phyloP scores from a whole-genome alignment of 2,797 vertebrate genomes.

The Schizopygopsis pylzovi region DNA sequence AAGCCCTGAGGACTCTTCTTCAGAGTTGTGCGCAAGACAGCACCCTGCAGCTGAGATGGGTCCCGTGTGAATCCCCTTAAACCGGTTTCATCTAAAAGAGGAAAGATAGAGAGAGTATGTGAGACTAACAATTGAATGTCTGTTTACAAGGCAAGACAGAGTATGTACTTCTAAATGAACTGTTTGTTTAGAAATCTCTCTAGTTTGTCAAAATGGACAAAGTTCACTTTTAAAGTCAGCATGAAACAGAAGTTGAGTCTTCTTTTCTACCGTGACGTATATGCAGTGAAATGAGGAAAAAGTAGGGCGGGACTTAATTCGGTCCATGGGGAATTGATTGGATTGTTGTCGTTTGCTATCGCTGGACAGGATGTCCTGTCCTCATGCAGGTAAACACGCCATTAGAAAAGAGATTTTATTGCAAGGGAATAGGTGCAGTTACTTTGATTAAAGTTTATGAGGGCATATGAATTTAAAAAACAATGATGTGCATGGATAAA shows the following conservation, averaged over 20 bases:
- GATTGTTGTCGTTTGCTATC: neutral
- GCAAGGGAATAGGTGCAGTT: neutral
- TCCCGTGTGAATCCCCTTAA: slow-evolving; percentile 87
- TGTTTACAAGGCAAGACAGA: neutral
- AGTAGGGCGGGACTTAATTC: neutral
- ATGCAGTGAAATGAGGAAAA: neutral
- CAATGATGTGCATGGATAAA: neutral
- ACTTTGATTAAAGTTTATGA: neutral
- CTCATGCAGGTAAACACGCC: neutral
- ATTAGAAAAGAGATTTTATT: neutral
- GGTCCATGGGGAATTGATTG: neutral
- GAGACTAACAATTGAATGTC: neutral
- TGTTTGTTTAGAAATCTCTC: neutral
- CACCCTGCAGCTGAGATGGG: slow-evolving; percentile 89
- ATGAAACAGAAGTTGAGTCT: neutral
- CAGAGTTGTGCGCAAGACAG: slow-evolving; percentile 85
- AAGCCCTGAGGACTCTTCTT: slow-evolving; percentile 94
- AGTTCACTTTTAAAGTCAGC: neutral
- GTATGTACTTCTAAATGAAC: neutral
- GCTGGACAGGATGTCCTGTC: neutral
- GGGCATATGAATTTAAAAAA: neutral
- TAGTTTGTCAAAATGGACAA: neutral
- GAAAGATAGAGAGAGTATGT: neutral
- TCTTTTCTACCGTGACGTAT: neutral
- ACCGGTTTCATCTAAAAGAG: slow-evolving; percentile 61